Base-by-base conservation (phyloP, 2,888 invertebrate species). In the Tanypteryx hageni region DNA sequence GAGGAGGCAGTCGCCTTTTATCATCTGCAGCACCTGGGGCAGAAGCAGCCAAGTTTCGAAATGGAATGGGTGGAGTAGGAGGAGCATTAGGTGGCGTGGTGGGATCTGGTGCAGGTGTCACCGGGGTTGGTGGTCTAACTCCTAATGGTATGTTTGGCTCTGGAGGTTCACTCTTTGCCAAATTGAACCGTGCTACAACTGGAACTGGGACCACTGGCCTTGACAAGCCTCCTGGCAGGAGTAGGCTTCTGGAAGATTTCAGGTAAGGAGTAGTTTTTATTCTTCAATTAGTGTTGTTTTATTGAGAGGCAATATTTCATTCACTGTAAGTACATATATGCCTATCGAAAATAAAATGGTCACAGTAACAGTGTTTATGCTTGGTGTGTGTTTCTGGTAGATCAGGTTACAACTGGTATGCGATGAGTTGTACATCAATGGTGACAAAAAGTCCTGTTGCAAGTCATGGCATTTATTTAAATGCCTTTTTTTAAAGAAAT, bases 211-310 rank as follows among this genome's bases (percentile, higher is more conserved):
- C 96, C 95, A 96, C 96, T 95, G 96, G 96, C 96, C 93, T 94
- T 92, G 95, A 95, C 93, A 95, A 95, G 93, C 94, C 94, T 56
- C 94, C 97, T 93, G 98, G 98, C 92, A 96, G 99, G 94, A 98
- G 98, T 94, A 97, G 99, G 86, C 96, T 99, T 92, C 96, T 99
- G 92, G 99, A 99, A 95, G 99, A 99, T 95, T 99, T 99, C 96
- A 97, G 98, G 95, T 98, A 97, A 95, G 44, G 44, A 44, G 5
- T 5, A 44, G 44, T 44, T 44, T 44, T 44, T 3, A 44, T 44
- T 44, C 44, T 44, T 44, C 44, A 44, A 5, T 44, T 44, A 5
- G 5, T 44, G 44, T 44, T 44, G 44, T 44, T 44, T 44, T 44
- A 44, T 44, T 44, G 44, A 44, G 44, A 44, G 5, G 44, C 44